These are phyloP conservation scores for Hassar affinis DNA, from an alignment of 2,113 vertebrate species.

Conservation along the genomic window DNA sequence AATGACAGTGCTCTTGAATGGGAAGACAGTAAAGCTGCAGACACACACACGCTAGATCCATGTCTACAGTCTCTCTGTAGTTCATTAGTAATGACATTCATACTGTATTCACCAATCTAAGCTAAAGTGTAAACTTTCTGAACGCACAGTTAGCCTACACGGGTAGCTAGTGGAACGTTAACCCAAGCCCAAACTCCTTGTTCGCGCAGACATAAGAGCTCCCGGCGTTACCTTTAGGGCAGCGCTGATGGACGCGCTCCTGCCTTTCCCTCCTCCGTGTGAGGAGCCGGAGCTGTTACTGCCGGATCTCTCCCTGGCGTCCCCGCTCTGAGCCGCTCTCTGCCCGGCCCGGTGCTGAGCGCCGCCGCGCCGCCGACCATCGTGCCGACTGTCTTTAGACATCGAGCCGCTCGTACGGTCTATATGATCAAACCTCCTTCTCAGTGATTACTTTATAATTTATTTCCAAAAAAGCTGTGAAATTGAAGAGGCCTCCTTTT, in stretches of 20 bases:
- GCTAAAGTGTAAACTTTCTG: background rate
- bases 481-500: slow-evolving; percentile 48
- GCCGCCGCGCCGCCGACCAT: slow-evolving; percentile 72
- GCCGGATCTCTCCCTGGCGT: slow-evolving; percentile 76
- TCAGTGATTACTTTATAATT: background rate
- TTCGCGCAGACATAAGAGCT: too few relatives aligned
- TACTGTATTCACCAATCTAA: background rate
- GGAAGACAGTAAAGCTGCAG: too few relatives aligned
- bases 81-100: background rate
- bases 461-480: background rate
- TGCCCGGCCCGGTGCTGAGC: slow-evolving; percentile 72
- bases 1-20: background rate
- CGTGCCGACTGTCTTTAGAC: slow-evolving; percentile 77
- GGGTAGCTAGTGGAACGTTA: too few relatives aligned
- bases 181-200: background rate
- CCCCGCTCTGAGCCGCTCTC: slow-evolving; percentile 68
- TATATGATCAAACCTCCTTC: background rate
- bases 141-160: background rate
- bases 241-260: slow-evolving; percentile 62
- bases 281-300: slow-evolving; percentile 80
- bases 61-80: background rate
- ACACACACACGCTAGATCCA: background rate
- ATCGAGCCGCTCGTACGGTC: slow-evolving; percentile 52
- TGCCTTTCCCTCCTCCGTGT: slow-evolving; percentile 76
- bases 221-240: slow-evolving; percentile 66